Evolutionary conservation across 2,888 invertebrate genomes (phyloP), one percentile per base, ranked within the genome.

Genomic region (Diogma glabrata): DNA sequence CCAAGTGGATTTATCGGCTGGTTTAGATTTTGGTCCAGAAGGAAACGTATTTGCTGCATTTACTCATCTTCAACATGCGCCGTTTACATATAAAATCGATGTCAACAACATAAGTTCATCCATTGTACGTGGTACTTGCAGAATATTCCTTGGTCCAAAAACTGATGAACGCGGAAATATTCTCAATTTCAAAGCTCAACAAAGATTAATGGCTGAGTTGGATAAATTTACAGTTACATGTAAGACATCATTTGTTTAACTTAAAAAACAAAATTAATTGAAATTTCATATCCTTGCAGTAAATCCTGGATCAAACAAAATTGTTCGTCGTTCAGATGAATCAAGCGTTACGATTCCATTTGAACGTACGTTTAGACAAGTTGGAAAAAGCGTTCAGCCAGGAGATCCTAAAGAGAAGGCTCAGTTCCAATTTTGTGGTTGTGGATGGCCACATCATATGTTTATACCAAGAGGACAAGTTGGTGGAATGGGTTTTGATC

Each of bases 401-500:
- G 61, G 55, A 3, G 53, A 54, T 49, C 66, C 73, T 0, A 69
- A 67, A 3, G 65, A 70, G 2, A 68, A 75, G 1, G 72, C 71
- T 0, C 66, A 71, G 48, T 85, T 84, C 70, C 83, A 84, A 70
- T 87, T 85, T 76, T 91, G 90, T 70, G 89, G 89, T 54, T 91
- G 90, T 60, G 88, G 89, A 49, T 89, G 89, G 87, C 89, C 89
- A 0, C 81, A 87, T 54, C 87, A 89, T 67, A 76, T 89, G 78
- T 74, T 89, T 6, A 58, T 87, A 28, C 84, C 88, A 0, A 84
- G 79, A 67, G 89, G 89, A 22, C 19, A n/a, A 7, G 1, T 73
- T 0, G 72, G 75, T 52, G 88, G 88, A 1, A 79, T 76, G 67
- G 68, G 73, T 0, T 77, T 81, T 61, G 78, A 84, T 57, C 70